Evolutionary conservation across 2,888 invertebrate species (phyloP), one percentile per base, ranked within the genome.

Genomic region (Branchinecta sandiegonensis): DNA sequence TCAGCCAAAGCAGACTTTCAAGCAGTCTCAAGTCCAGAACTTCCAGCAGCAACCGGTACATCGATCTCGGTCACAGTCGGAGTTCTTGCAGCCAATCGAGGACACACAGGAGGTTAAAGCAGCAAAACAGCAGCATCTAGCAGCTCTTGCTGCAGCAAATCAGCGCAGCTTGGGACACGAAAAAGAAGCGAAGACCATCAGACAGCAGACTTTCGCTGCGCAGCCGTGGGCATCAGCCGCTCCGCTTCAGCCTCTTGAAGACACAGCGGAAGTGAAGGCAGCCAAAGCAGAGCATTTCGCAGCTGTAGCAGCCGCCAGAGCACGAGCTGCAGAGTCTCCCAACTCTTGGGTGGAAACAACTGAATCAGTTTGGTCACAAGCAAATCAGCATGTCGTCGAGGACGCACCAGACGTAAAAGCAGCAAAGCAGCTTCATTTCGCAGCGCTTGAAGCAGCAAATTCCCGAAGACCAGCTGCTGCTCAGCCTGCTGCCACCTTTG

Each of bases 261-360:
- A 56, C 10, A 56, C 63, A 17, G 11, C 63, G 14, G 63, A 56
- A 56, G 63, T 56, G 23, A 56, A 56, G 63, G 63, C 63, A 10
- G 63, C 63, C n/a, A 56, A 56, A 56, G n/a, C 10, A 8, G 63
- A 56, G 23, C 63, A 56, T 56, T 56, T 56, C 10, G 63, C 63
- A 17, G 63, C 63, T 9, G 63, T 56, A 56, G 63, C 63, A 56
- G 63, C 63, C n/a, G 63, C 63, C n/a, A 56, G 23, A 56, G 63
- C 63, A 8, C 63, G 63, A 37, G 37, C 37, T 37, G 37, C 37
- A 37, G 37, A 37, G 37, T 37, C 37, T 37, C 37, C 37, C 37
- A 37, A 37, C 37, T 37, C 37, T 37, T 37, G 37, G 37, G 37
- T 6, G 37, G 37, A 37, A 37, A 2, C 37, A 37, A 37, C 37